A percentile compares a stretch with the other conserved stretches of the same genome.
These are phyloP conservation scores for Tribolium freemani DNA, from an alignment of 2,888 invertebrate genomes.

Conservation along the genomic window DNA sequence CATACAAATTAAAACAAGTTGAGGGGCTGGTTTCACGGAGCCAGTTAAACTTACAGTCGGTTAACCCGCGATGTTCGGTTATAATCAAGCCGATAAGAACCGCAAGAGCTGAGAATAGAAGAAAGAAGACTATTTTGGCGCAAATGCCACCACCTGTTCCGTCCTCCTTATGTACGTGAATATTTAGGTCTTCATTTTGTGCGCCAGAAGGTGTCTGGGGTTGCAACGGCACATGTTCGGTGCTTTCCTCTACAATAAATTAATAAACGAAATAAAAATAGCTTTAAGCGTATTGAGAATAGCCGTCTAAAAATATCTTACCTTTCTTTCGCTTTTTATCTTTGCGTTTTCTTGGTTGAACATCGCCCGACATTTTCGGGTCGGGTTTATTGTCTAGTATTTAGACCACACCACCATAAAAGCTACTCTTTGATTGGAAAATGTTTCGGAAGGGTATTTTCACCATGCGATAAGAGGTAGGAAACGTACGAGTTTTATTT, in stretches of 20 bases:
- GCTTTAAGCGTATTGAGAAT: slow-evolving; percentile 43
- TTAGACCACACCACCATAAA: slow-evolving; percentile 51
- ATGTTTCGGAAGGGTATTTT: slow-evolving; percentile 40
- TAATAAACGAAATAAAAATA: slow-evolving; percentile 50
- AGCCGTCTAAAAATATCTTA: slow-evolving; percentile 66
- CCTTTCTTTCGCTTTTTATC: slow-evolving; percentile 88
- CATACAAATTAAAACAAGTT: too few relatives aligned
- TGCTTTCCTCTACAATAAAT: slow-evolving; percentile 54
- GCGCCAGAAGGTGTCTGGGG: slow-evolving; percentile 57
- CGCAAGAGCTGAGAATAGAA: slow-evolving; percentile 78
- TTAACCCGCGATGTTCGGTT: slow-evolving; percentile 82
- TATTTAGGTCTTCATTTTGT: slow-evolving; percentile 76
- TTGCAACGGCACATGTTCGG: slow-evolving; percentile 56
- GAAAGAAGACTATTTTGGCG: slow-evolving; percentile 86
- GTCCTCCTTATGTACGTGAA: slow-evolving; percentile 83
- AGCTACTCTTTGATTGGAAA: slow-evolving; percentile 15
- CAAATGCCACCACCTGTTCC: slow-evolving; percentile 88
- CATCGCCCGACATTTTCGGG: slow-evolving; percentile 85
- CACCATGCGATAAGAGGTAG: slow-evolving; percentile 41
- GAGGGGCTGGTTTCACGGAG: too few relatives aligned
- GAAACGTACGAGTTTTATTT: slow-evolving; percentile 45
- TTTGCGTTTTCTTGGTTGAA: slow-evolving; percentile 88
- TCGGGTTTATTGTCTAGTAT: slow-evolving; percentile 38
- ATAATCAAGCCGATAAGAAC: slow-evolving; percentile 84
- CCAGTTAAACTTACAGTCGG: slow-evolving; percentile 86